phyloP scores from a whole-genome alignment of 53 echinoderm and acorn worm species.

The Astropecten irregularis region DNA sequence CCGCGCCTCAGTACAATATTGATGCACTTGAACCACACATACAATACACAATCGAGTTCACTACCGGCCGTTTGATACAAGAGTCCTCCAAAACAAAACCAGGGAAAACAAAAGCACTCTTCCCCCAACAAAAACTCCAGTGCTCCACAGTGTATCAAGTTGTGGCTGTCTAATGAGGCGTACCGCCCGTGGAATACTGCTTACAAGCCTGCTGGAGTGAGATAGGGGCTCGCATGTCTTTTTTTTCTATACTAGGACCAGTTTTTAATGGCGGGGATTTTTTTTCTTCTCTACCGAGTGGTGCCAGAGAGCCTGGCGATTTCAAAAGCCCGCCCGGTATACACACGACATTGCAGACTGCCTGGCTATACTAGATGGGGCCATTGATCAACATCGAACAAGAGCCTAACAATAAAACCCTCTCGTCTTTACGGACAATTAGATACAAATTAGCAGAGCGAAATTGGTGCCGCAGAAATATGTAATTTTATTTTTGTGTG shows the following conservation, averaged over 20 bases:
- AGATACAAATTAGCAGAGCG: slow-evolving; percentile 38
- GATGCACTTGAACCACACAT: too few relatives aligned
- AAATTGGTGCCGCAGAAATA: slow-evolving; percentile 30
- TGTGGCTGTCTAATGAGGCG: slow-evolving; percentile 45
- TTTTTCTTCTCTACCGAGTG: neutral
- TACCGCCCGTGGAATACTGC: neutral
- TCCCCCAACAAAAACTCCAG: neutral
- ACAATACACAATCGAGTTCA: too few relatives aligned
- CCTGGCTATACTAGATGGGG: neutral
- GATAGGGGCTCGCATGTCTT: neutral
- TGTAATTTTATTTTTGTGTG: neutral
- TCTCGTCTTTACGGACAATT: slow-evolving; percentile 35
- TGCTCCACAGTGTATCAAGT: slow-evolving; percentile 5
- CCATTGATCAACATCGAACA: slow-evolving; percentile 30
- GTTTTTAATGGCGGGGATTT: neutral
- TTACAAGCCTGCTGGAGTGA: neutral
- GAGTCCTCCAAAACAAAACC: too few relatives aligned
- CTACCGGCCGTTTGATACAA: too few relatives aligned
- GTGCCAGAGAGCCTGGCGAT: slow-evolving; percentile 35
- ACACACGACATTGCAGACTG: neutral
- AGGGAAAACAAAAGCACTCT: too few relatives aligned
- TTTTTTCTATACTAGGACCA: neutral
- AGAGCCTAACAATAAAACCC: neutral
- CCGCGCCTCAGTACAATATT: too few relatives aligned
- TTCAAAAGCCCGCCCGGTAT: neutral